Base-by-base conservation (phyloP, 2,888 invertebrate species). In the Clusia tigrina region DNA sequence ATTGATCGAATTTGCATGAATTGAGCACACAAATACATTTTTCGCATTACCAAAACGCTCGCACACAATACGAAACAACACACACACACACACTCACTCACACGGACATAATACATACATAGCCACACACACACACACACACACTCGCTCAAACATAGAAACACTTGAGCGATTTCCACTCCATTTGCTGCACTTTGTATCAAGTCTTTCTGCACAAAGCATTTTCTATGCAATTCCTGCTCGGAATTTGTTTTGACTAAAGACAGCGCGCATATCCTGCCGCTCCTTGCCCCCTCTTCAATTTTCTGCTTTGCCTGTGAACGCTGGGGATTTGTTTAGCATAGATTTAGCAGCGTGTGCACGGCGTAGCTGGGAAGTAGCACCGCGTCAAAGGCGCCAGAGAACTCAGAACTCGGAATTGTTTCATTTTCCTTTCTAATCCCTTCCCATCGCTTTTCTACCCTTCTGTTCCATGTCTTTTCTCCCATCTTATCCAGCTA, bases 181-280 rank as follows among this genome's bases (percentile, higher is more conserved):
- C 61, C 61, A 61, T 61, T 56, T 61, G 56, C 52, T 61, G 56
- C 56, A 56, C 56, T 61, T 53, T 52, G 56, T 61, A 56, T 42
- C 20, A 23, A 51, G 23, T 61, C 25, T 24, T 56, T 54, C 26
- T n/a, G n/a, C 1, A 15, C 9, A 51, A n/a, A 22, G 51, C 10
- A 51, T n/a, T 24, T 18, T 54, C 23, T 18, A 10, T 51, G 37
- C n/a, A 42, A 42, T 42, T 60, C 9, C 17, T 46, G 6, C 26
- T 48, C 2, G 20, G 42, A 37, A 20, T 48, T 54, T 26, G 46
- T 25, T 56, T 51, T 48, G 48, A 58, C 25, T 32, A 32, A 58
- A 58, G 48, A 26, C 48, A 48, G 51, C 20, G 54, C 55, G 51
- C 58, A 20, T 58, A 48, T 48, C 58, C n/a, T n/a, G n/a, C n/a